phyloP scores from a whole-genome alignment of 2,888 invertebrate species.

The Tetragnatha montana region DNA sequence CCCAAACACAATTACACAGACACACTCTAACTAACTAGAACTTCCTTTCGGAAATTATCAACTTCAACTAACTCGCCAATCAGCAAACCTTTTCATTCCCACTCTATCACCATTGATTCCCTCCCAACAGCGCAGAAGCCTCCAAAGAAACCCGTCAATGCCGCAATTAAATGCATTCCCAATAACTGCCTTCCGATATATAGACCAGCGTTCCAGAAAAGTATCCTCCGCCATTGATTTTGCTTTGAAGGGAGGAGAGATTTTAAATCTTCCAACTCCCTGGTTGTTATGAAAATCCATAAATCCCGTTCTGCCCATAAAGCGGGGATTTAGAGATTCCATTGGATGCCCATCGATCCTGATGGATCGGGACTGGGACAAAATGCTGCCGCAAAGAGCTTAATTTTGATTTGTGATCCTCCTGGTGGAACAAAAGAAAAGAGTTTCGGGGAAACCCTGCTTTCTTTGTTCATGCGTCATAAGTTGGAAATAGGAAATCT shows the following conservation, averaged over 20 bases:
- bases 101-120: not conserved
- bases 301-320: not conserved
- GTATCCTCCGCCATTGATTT: conserved; percentile 19
- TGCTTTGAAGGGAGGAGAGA: not conserved
- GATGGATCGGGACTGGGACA: conserved; percentile 30
- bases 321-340: conserved; percentile 11
- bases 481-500: not conserved
- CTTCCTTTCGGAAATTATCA: no score
- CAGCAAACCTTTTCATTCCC: no score
- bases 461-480: not conserved
- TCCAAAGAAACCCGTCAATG: not conserved
- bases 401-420: conserved; percentile 53
- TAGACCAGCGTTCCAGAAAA: not conserved
- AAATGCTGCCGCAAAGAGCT: conserved; percentile 21
- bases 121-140: not conserved
- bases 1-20: no score
- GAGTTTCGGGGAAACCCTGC: not conserved
- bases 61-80: no score
- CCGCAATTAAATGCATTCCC: not conserved
- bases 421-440: not conserved
- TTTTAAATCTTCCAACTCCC: conserved; percentile 1
- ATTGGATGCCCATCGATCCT: not conserved
- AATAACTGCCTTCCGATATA: not conserved
- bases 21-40: no score
- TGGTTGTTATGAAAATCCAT: conserved; percentile 25